Evolutionary conservation across 2,888 invertebrate genomes (phyloP).

Genomic region (Caenorhabditis sp.): DNA sequence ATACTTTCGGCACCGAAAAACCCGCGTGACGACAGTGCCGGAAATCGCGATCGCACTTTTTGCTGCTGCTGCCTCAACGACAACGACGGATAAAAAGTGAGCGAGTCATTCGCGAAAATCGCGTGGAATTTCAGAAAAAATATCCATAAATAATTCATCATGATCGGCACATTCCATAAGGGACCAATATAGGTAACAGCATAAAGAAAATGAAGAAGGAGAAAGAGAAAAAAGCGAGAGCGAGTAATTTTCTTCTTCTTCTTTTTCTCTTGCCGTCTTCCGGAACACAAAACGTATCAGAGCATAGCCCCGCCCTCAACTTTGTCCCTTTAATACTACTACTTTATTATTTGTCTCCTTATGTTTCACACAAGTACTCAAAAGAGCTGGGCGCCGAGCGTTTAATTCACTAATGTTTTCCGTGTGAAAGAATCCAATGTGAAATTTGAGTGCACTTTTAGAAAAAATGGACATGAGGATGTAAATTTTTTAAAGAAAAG

Average conservation of each 20-base stretch:
- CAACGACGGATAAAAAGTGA: neutral
- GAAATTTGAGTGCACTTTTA: slow-evolving; percentile 1
- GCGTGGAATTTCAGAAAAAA: neutral
- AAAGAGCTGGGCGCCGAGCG: neutral
- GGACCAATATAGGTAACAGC: neutral
- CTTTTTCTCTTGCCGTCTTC: neutral
- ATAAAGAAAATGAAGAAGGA: slow-evolving; percentile 2
- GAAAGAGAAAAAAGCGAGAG: neutral
- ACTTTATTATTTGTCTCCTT: slow-evolving; percentile 2
- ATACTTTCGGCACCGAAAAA: slow-evolving; percentile 35
- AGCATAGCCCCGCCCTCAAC: neutral
- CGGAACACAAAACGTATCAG: neutral
- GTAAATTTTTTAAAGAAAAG: too few relatives aligned
- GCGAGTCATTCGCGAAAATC: neutral
- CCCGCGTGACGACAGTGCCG: slow-evolving; percentile 11
- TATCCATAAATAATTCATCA: slow-evolving; percentile 2
- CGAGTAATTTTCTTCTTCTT: neutral
- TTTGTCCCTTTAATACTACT: neutral
- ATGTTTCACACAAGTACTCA: slow-evolving; percentile 2
- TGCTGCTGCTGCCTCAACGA: neutral
- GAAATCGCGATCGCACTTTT: slow-evolving; percentile 30
- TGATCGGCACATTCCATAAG: neutral
- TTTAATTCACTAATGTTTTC: neutral
- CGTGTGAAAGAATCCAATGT: neutral
- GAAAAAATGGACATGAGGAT: neutral